These are phyloP conservation scores for Apis laboriosa DNA, from an alignment of 1,140 invertebrate species.

Conservation along the genomic window DNA sequence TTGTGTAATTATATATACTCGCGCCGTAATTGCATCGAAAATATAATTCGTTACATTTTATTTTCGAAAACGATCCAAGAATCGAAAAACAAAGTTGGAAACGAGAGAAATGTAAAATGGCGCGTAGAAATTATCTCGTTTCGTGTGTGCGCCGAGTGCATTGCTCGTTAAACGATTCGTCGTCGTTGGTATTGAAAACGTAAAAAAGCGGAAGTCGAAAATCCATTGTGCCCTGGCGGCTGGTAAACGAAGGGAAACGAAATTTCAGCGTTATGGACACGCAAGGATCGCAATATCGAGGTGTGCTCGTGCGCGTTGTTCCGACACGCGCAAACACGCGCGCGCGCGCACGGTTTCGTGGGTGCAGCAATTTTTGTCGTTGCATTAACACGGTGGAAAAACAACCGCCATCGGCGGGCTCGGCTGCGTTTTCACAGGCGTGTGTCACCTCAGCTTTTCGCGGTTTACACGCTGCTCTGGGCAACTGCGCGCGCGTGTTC, in stretches of 20 bases:
- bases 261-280: constrained; percentile 51
- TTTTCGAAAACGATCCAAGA: neutral
- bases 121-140: neutral
- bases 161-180: constrained; percentile 45
- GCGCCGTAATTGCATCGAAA: neutral
- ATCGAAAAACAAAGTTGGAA: neutral
- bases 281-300: constrained; percentile 37
- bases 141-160: neutral
- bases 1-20: neutral
- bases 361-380: constrained; percentile 38
- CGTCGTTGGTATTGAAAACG: constrained; percentile 25
- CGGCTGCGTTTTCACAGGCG: constrained; percentile 14
- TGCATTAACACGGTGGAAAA: constrained; percentile 45
- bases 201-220: constrained; percentile 43
- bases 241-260: constrained; percentile 52
- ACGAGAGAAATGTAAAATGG: neutral
- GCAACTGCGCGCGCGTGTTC: too few species aligned
- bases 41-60: neutral
- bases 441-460: constrained; percentile 6
- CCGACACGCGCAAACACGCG: constrained; percentile 37
- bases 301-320: neutral
- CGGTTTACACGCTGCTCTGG: neutral
- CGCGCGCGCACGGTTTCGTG: neutral
- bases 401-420: constrained; percentile 27
- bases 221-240: constrained; percentile 24